Evolutionary conservation across 1,140 invertebrate genomes (phyloP).

Genomic region (Hesperophylax magnus): DNA sequence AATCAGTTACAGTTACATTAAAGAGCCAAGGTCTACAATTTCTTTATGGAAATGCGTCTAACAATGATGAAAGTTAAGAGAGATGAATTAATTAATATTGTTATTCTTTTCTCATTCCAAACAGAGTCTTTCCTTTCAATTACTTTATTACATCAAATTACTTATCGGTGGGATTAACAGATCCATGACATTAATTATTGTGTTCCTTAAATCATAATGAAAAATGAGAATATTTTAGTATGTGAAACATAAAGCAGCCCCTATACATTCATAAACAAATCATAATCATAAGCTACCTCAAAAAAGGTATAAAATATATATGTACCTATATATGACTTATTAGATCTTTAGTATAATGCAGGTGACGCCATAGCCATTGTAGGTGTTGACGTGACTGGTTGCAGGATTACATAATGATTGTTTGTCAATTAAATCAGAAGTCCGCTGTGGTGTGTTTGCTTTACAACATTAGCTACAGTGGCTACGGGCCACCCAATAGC

Average conservation of each 20-base stretch:
- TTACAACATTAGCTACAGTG: not conserved
- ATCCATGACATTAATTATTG: not conserved
- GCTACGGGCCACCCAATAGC: constrained; percentile 12
- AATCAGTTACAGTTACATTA: too few relatives aligned
- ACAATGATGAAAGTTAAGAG: not conserved
- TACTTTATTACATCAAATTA: not conserved
- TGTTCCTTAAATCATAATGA: constrained; percentile 19
- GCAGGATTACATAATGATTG: too few relatives aligned
- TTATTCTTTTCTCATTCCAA: constrained; percentile 4
- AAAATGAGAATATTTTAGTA: constrained; percentile 18
- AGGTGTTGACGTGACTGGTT: too few relatives aligned
- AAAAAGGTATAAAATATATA: constrained; percentile 53
- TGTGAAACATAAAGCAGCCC: constrained; percentile 45
- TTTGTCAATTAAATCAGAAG: too few relatives aligned
- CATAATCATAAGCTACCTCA: constrained; percentile 54
- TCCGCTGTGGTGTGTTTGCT: too few relatives aligned
- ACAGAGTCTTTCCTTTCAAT: not conserved
- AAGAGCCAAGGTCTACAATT: too few relatives aligned
- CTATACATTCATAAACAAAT: constrained; percentile 49
- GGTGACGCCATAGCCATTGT: constrained; percentile 30
- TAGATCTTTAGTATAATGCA: constrained; percentile 55
- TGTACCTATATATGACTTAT: constrained; percentile 37
- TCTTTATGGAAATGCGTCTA: not conserved
- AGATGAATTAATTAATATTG: not conserved
- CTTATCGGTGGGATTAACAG: constrained; percentile 10